Evolutionary conservation across 2,797 vertebrate species (phyloP), one percentile per base, ranked within the genome.

Genomic region (Nyctalus aviator): DNA sequence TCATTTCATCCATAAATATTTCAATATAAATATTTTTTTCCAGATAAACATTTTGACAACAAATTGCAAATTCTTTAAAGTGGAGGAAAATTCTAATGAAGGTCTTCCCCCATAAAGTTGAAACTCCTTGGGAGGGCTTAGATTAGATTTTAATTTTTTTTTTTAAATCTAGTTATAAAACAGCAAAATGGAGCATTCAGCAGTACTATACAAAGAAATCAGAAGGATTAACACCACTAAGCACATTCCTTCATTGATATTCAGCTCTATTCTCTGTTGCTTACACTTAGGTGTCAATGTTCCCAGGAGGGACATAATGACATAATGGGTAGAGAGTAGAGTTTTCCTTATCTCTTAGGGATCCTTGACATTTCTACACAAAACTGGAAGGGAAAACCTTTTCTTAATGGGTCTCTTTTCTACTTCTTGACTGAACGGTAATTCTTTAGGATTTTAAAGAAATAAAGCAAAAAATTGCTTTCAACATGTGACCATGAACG

Each of bases 31-130:
- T 35, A 88, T 84, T 95, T 90, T 96, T 97, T 94, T 91, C 32
- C 97, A 96, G 96, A 97, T 98, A 98, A 98, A 98, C 95, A 97
- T 97, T 98, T 98, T 98, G 97, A 98, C 96, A 98, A 97, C 94
- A 97, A 96, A 97, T 98, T 98, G 97, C 96, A 98, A 98, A 97
- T 93, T 96, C 88, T 97, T 94, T 97, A 98, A 97, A 97, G 96
- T 98, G 96, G 97, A 98, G 94, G 97, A 95, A 92, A 97, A 97
- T 93, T 96, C 97, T 98, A 98, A 98, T 95, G 94, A 97, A 97
- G 86, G 35, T 95, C 95, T 98, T 98, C 96, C 97, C 97, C 92
- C 91, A 35, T 90, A 53, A 69, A 71, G 30, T 55, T 89, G 37
- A 88, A 89, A 85, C 27, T 37, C 55, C 17, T 50, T 84, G 25